phyloP scores from a whole-genome alignment of 2,113 vertebrate genomes.

The Rynchops niger region DNA sequence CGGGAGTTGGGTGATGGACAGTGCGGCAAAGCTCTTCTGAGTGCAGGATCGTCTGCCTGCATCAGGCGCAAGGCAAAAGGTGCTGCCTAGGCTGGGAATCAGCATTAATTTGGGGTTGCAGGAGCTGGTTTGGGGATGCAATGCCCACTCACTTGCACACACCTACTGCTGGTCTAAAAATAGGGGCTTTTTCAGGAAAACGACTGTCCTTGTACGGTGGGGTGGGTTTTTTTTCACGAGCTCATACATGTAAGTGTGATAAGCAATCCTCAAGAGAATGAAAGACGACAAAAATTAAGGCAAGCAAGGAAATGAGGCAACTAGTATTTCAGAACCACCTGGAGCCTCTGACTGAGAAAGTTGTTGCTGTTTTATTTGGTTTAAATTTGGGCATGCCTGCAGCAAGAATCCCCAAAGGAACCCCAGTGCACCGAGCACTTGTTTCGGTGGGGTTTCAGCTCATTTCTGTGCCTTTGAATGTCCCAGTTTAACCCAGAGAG shows the following conservation, averaged over 20 bases:
- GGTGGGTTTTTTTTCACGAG: not conserved
- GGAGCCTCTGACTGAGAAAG: not conserved
- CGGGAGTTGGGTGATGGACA: not conserved
- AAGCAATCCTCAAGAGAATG: not conserved
- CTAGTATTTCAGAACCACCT: not conserved
- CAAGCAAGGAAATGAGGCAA: conserved; percentile 7
- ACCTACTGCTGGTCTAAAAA: not conserved
- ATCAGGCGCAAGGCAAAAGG: not conserved
- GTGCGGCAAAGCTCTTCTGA: not conserved
- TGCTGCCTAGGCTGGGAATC: not conserved
- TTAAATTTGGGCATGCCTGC: not conserved
- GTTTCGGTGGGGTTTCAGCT: not conserved
- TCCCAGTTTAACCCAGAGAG: not conserved
- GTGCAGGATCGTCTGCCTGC: not conserved
- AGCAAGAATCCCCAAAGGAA: not conserved
- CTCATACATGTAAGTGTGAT: not conserved
- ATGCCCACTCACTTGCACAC: not conserved
- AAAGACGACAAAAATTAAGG: not conserved
- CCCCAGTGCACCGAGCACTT: too few relatives aligned
- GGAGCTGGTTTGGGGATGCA: not conserved
- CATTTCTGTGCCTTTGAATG: fast-evolving
- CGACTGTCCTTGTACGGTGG: not conserved
- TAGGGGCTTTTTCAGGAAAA: not conserved
- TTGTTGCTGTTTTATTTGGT: not conserved
- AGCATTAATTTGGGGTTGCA: not conserved